Evolutionary conservation across 2,888 invertebrate genomes (phyloP), one percentile per base, ranked within the genome.

Genomic region (Drosophila melanocephala): DNA sequence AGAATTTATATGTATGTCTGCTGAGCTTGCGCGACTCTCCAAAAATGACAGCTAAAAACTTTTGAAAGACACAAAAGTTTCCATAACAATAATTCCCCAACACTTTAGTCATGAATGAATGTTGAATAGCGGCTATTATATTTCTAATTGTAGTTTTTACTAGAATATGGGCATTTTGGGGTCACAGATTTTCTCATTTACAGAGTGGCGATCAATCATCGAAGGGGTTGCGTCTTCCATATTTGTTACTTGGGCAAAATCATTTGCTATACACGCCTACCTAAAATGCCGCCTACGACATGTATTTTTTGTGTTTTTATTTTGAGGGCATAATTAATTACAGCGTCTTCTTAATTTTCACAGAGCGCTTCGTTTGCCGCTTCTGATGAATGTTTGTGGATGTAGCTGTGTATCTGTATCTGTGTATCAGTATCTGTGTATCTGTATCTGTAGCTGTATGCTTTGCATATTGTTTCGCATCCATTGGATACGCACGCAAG

Each of bases 401-500:
- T 47, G 47, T 26, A 22, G 47, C 47, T 22, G 47, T 42, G 0
- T 22, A 22, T 10, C 5, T 19, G 39, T 42, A 42, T 1, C 22
- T 80, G 51, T 72, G 67, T 79, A 55, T 71, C 22, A 22, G 22
- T 47, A 47, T 7, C 12, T 47, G 44, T 42, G 10, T 47, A 47
- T 14, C 14, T 80, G 53, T 73, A 72, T 60, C 37, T 53, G 22
- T 47, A 47, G 16, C 47, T 69, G 68, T 83, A 55, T 73, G 85
- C 79, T 83, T 87, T 85, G 88, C 83, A 78, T 83, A 79, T 75
- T 90, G 85, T 78, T 89, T 89, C 84, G 82, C 81, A 88, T 87
- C 86, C 81, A 89, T 84, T 75, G 88, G 90, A 91, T 91, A 87
- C 85, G 91, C 89, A 89, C 78, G 85, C 88, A 72, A 82, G 64